Percentiles rank a stretch among this genome's conserved stretches.
Conservation (phyloP, 1,140 invertebrate species). For the Hirudo medicinalis region DNA sequence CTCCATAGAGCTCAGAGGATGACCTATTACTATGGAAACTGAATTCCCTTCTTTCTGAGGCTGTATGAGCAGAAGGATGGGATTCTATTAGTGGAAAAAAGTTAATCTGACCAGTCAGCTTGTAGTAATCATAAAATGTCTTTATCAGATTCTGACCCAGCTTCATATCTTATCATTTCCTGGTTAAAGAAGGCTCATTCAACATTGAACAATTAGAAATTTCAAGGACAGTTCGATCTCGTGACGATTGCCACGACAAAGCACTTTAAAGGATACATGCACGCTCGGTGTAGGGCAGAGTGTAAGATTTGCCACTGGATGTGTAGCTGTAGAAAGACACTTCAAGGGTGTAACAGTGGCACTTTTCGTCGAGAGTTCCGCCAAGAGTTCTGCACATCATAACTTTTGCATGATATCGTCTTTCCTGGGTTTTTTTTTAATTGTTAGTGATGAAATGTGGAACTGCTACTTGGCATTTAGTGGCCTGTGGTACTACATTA, state of each 20-base stretch:
- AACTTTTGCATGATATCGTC: not conserved
- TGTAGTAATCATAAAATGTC: conserved; percentile 66
- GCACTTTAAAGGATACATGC: conserved; percentile 64
- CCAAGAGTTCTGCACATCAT: conserved; percentile 44
- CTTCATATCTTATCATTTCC: conserved; percentile 45
- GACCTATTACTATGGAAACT: too few species aligned
- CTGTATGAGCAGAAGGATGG: too few species aligned
- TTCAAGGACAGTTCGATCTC: not conserved
- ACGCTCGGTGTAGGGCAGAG: conserved; percentile 68
- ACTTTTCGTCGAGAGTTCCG: conserved; percentile 52
- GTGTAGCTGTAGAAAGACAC: conserved; percentile 71
- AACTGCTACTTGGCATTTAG: not conserved
- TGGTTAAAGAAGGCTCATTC: not conserved
- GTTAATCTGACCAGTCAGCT: conserved; percentile 54
- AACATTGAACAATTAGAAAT: not conserved
- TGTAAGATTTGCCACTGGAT: conserved; percentile 49
- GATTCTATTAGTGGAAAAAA: too few species aligned
- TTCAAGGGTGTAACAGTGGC: conserved; percentile 70
- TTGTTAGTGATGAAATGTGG: too few species aligned
- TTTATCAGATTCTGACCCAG: conserved; percentile 61
- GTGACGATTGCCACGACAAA: not conserved
- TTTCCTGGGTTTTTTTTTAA: too few species aligned
- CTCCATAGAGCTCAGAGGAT: too few species aligned
- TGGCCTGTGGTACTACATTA: too few species aligned
- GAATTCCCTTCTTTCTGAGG: too few species aligned